Evolutionary conservation across 30 jellyfish, hydroid and myxozoan species (phyloP), one percentile per base, ranked within the genome.

Genomic region (Clytia hemisphaerica): DNA sequence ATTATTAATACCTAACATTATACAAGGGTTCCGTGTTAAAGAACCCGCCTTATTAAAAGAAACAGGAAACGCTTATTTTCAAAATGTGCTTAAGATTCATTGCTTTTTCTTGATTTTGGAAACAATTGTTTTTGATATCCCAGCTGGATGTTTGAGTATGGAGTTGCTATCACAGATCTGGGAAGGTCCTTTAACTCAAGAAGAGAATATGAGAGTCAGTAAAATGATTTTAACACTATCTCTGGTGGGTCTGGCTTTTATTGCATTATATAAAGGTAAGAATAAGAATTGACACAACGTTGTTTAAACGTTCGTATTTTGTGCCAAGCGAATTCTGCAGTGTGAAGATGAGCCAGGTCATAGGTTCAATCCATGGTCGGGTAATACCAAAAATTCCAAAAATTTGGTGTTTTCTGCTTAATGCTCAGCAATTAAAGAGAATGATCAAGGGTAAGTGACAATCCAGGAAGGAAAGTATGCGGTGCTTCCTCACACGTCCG

Each of bases 231-330:
- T 86, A 4, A 72, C 78, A 0, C 67, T 86, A 21, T 58, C 96
- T 6, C 61, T 86, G 28, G 83, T 79, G 58, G 96, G 96, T 12
- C 42, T 86, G 57, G 88, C 96, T 1, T 86, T 86, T 34, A 86
- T 86, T 29, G 92, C 96, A 4, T 50, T 86, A 22, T 86, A 86
- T 64, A 86, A 86, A 86, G 96, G 96, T 76, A 61, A 14, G n/a
- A n/a, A n/a, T n/a, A n/a, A n/a, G n/a, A n/a, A n/a, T n/a, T n/a
- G n/a, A n/a, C n/a, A n/a, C n/a, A n/a, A n/a, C n/a, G n/a, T n/a
- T n/a, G n/a, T n/a, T n/a, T n/a, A n/a, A n/a, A n/a, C n/a, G n/a
- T n/a, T n/a, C n/a, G n/a, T n/a, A n/a, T n/a, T n/a, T n/a, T n/a
- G n/a, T n/a, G n/a, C n/a, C n/a, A n/a, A n/a, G n/a, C n/a, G n/a